Conservation (phyloP, 2,888 invertebrate species). For the Torymus aiolomorphi region DNA sequence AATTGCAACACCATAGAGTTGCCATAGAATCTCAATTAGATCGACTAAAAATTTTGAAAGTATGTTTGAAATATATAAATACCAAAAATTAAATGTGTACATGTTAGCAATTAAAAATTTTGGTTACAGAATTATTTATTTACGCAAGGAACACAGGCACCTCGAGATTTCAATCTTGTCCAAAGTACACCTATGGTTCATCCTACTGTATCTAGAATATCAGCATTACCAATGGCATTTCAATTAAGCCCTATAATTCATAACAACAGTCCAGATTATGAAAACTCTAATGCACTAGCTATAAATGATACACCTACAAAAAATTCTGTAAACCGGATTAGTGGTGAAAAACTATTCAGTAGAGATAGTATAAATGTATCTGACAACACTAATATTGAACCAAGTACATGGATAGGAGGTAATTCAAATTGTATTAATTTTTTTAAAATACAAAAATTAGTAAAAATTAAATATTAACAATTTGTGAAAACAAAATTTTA, state of each 20-base stretch:
- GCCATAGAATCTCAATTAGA: slow-evolving; percentile 82
- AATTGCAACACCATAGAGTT: slow-evolving; percentile 80
- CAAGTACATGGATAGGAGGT: slow-evolving; percentile 83
- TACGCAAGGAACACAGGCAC: slow-evolving; percentile 61
- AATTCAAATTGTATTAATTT: slow-evolving; percentile 66
- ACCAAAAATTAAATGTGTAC: slow-evolving; percentile 5
- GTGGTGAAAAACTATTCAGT: slow-evolving; percentile 72
- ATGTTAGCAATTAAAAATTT: slow-evolving; percentile 9
- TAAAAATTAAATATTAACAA: slow-evolving; percentile 5
- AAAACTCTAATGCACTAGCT: slow-evolving; percentile 66
- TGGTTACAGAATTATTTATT: slow-evolving; percentile 71
- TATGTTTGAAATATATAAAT: slow-evolving; percentile 64
- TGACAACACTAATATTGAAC: slow-evolving; percentile 79
- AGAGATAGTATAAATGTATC: slow-evolving; percentile 74
- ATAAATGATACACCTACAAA: slow-evolving; percentile 41
- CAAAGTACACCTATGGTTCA: slow-evolving; percentile 74
- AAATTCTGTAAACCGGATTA: slow-evolving; percentile 52
- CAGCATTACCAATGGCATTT: slow-evolving; percentile 70
- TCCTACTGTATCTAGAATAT: slow-evolving; percentile 66
- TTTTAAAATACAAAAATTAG: no score
- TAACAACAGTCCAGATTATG: slow-evolving; percentile 61
- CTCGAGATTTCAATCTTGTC: slow-evolving; percentile 65
- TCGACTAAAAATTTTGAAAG: slow-evolving; percentile 82
- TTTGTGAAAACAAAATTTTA: slow-evolving; percentile 2
- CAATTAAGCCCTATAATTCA: slow-evolving; percentile 73